Percentiles rank a stretch among this genome's conserved stretches.
These are phyloP conservation scores for Alces alces DNA, from an alignment of 2,113 vertebrate genomes.

Conservation along the genomic window DNA sequence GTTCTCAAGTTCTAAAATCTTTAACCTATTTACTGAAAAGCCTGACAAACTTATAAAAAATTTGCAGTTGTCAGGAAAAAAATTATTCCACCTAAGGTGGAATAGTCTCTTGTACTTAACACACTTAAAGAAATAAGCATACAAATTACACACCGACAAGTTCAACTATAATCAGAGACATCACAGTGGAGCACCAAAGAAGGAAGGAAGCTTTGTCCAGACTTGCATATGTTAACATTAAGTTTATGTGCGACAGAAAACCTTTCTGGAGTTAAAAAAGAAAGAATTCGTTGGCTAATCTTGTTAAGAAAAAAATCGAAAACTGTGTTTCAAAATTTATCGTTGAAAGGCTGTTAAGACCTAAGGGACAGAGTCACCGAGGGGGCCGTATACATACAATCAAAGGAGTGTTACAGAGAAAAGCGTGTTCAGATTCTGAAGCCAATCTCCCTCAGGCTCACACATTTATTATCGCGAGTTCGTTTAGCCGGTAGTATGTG, in stretches of 20 bases:
- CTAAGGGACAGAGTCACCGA: neutral
- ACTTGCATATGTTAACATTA: neutral
- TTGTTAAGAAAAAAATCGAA: neutral
- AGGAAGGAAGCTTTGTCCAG: neutral
- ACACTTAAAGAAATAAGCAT: neutral
- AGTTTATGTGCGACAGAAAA: neutral
- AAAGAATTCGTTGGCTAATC: neutral
- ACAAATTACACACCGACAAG: neutral
- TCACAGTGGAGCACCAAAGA: neutral
- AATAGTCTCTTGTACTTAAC: neutral
- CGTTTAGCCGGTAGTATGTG: neutral
- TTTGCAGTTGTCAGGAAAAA: neutral
- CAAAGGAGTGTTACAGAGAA: neutral
- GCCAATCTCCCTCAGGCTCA: neutral
- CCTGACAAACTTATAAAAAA: neutral
- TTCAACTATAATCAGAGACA: neutral
- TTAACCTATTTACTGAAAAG: neutral
- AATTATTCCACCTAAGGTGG: neutral
- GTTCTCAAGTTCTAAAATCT: neutral
- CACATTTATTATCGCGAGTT: neutral
- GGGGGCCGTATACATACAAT: neutral
- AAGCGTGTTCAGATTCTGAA: neutral
- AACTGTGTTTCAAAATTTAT: neutral
- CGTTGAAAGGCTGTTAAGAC: neutral
- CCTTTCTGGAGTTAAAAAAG: neutral